These are phyloP conservation scores for Hydroisotoma schaefferi DNA, from an alignment of 2,888 invertebrate species.

Conservation along the genomic window DNA sequence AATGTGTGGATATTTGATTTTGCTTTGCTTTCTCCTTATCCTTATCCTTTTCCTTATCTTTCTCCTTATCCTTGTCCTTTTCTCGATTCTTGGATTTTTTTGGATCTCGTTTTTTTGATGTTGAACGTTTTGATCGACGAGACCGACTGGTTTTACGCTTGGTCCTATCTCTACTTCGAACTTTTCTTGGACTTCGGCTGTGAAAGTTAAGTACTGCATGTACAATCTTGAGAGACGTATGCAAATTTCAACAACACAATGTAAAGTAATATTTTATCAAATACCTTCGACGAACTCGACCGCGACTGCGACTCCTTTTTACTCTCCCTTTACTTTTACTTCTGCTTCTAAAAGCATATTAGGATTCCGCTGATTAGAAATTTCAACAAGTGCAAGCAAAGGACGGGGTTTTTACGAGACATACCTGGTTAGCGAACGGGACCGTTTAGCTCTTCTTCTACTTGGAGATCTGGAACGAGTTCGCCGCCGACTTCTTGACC, in stretches of 20 bases:
- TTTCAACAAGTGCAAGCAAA: background rate
- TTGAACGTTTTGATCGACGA: conserved; percentile 62
- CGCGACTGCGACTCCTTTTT: conserved; percentile 33
- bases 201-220: no score
- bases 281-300: conserved; percentile 15
- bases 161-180: conserved; percentile 17
- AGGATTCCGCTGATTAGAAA: background rate
- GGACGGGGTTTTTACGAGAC: background rate
- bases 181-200: conserved; percentile 8
- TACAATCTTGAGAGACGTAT: no score
- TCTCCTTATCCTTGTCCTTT: conserved; percentile 38
- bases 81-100: conserved; percentile 41
- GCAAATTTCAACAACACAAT: background rate
- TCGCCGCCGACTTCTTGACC: conserved; percentile 49
- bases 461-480: conserved; percentile 51
- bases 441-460: conserved; percentile 34
- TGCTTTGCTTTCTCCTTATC: background rate
- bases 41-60: conserved; percentile 5
- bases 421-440: conserved; percentile 11
- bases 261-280: no score
- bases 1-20: background rate
- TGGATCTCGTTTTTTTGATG: conserved; percentile 56
- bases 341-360: conserved; percentile 20
- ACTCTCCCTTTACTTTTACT: conserved; percentile 40
- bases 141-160: conserved; percentile 53